These are phyloP conservation scores for Diacarnus erythraeanus DNA, from an alignment of 37 sponge, comb jelly and placozoan species.

Conservation along the genomic window DNA sequence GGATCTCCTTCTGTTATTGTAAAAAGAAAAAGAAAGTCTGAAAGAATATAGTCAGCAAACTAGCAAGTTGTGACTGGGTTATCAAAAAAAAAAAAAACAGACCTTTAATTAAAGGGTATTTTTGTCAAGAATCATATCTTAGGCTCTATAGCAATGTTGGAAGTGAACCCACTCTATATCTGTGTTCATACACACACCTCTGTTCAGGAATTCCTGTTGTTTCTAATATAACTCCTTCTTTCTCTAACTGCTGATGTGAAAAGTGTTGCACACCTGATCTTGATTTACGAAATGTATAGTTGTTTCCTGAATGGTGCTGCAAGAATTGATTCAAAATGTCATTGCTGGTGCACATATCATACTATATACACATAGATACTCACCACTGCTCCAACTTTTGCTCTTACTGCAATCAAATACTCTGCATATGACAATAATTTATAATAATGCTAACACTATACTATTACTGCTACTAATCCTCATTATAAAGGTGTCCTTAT, in stretches of 20 bases:
- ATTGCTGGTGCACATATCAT: too few species aligned
- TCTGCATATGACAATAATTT: conserved; percentile 50
- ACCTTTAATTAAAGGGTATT: neutral
- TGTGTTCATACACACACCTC: conserved; percentile 44
- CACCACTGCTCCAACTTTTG: conserved; percentile 79
- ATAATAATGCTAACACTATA: too few species aligned
- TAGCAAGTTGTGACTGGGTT: neutral
- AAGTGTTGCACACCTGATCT: conserved; percentile 45
- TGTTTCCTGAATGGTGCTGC: conserved; percentile 33
- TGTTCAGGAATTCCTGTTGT: conserved; percentile 72
- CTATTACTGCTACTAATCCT: too few species aligned
- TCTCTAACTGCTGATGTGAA: conserved; percentile 76
- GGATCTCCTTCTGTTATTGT: conserved; percentile 33
- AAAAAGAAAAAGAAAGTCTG: neutral
- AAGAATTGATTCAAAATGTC: too few species aligned
- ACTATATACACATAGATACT: too few species aligned
- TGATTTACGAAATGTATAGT: conserved; percentile 43
- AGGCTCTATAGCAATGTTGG: neutral
- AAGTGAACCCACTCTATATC: neutral
- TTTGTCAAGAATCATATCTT: neutral
- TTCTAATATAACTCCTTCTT: conserved; percentile 82
- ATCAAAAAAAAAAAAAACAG: conserved; percentile 2
- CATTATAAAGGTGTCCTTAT: too few species aligned
- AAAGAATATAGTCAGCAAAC: neutral
- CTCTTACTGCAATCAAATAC: conserved; percentile 77